phyloP scores from a whole-genome alignment of 1,140 invertebrate genomes.

The Zaprionus lachaisei region DNA sequence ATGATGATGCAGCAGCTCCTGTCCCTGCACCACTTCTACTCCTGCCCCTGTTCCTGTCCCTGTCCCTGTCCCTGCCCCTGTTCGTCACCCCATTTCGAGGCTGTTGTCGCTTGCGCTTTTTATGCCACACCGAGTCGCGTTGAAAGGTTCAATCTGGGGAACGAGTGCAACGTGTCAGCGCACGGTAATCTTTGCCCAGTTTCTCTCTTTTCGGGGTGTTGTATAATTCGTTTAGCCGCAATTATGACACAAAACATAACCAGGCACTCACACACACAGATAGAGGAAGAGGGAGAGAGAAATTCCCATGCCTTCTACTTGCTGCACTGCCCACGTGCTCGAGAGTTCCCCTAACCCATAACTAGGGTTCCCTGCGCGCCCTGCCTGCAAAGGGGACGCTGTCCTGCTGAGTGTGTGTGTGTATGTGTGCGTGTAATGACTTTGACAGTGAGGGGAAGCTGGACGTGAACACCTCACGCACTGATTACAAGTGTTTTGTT shows the following conservation, averaged over 20 bases:
- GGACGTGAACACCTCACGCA: slow-evolving; percentile 22
- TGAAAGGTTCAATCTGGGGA: slow-evolving; percentile 60
- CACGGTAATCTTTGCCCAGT: slow-evolving; percentile 44
- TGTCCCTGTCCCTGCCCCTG: not conserved
- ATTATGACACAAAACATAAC: slow-evolving; percentile 73
- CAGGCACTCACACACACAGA: slow-evolving; percentile 26
- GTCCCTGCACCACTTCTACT: not conserved
- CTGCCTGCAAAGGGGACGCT: slow-evolving; percentile 46
- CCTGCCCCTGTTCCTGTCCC: not conserved
- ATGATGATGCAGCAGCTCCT: slow-evolving; percentile 12
- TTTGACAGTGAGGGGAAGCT: slow-evolving; percentile 31
- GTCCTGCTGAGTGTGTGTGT: slow-evolving; percentile 57
- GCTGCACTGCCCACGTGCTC: slow-evolving; percentile 12
- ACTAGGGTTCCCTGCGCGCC: not conserved
- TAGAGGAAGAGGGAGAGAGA: not conserved
- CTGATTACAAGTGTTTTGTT: slow-evolving; percentile 59
- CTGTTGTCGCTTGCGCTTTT: slow-evolving; percentile 44
- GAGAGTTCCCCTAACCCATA: slow-evolving; percentile 26
- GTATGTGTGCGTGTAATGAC: slow-evolving; percentile 28
- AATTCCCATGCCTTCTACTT: not conserved
- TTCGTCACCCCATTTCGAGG: slow-evolving; percentile 47
- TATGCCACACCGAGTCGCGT: slow-evolving; percentile 10
- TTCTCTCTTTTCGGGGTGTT: slow-evolving; percentile 70
- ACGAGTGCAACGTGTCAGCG: slow-evolving; percentile 32
- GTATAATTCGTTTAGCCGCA: slow-evolving; percentile 83